These are phyloP conservation scores for Drosophila melanosoma DNA, from an alignment of 2,888 invertebrate genomes.

Conservation along the genomic window DNA sequence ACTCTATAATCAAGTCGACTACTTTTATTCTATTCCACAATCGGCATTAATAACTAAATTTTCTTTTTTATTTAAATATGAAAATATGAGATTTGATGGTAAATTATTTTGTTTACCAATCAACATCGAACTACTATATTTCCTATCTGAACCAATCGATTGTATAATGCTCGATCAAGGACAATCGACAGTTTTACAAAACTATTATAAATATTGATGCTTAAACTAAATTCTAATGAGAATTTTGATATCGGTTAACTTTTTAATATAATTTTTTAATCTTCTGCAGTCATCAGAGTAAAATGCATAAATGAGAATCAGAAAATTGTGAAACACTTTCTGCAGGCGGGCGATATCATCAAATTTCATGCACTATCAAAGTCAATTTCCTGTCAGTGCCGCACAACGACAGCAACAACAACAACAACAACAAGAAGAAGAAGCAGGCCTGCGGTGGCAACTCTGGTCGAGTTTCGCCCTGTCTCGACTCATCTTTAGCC, in stretches of 20 bases:
- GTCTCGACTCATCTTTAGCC: slow-evolving; percentile 23
- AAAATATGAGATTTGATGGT: no score
- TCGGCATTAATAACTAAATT: not conserved
- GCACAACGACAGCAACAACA: slow-evolving; percentile 16
- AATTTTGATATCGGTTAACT: not conserved
- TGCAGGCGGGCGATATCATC: slow-evolving; percentile 65
- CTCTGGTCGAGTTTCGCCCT: slow-evolving; percentile 27
- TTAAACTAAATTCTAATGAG: not conserved
- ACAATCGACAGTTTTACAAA: no score
- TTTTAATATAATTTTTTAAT: not conserved
- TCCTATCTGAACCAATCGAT: not conserved
- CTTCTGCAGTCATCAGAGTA: not conserved
- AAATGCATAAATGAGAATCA: slow-evolving; percentile 40
- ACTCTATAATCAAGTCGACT: not conserved
- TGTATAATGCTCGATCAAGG: no score
- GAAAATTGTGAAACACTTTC: slow-evolving; percentile 60
- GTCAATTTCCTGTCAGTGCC: slow-evolving; percentile 71
- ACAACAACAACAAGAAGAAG: not conserved
- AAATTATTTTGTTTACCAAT: not conserved
- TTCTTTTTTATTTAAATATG: no score
- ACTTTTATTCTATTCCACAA: not conserved
- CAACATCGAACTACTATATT: not conserved
- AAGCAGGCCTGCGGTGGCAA: slow-evolving; percentile 6
- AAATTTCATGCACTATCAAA: slow-evolving; percentile 81
- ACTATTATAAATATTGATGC: not conserved